phyloP scores from a whole-genome alignment of 2,797 vertebrate genomes.

The Gambusia yucatana region DNA sequence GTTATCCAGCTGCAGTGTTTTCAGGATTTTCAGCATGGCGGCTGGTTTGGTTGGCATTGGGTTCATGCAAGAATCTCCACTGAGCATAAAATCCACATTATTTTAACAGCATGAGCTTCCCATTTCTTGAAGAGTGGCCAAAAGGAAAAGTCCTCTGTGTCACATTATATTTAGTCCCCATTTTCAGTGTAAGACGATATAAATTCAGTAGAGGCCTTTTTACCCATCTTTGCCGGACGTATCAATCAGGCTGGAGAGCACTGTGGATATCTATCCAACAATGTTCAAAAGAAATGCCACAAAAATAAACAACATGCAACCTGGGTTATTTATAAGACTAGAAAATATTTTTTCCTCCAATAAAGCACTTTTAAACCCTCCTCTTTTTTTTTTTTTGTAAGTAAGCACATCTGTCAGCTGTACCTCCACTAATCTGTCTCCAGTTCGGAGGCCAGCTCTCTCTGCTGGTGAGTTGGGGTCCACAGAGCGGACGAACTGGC shows the following conservation, averaged over 20 bases:
- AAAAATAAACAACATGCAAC: not conserved
- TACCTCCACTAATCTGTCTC: conserved; percentile 92
- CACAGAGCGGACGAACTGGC: conserved; percentile 93
- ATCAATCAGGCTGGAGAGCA: not conserved
- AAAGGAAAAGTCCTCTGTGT: not conserved
- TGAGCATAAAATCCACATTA: not conserved
- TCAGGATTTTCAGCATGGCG: not conserved
- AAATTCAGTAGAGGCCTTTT: not conserved
- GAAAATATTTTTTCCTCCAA: not conserved
- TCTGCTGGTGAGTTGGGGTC: conserved; percentile 87
- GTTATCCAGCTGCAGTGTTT: not conserved
- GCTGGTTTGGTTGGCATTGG: not conserved
- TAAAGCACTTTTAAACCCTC: not conserved
- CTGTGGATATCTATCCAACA: not conserved
- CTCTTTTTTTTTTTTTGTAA: not conserved
- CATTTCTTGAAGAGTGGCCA: not conserved
- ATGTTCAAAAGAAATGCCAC: not conserved
- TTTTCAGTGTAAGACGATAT: not conserved
- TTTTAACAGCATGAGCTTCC: not conserved
- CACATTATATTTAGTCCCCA: not conserved
- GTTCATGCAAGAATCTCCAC: not conserved
- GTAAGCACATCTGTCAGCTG: not conserved
- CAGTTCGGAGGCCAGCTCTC: conserved; percentile 84
- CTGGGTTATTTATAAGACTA: not conserved
- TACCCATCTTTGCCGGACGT: not conserved